Conservation (phyloP, 2,797 vertebrate genomes). For the Xerus rutilus region DNA sequence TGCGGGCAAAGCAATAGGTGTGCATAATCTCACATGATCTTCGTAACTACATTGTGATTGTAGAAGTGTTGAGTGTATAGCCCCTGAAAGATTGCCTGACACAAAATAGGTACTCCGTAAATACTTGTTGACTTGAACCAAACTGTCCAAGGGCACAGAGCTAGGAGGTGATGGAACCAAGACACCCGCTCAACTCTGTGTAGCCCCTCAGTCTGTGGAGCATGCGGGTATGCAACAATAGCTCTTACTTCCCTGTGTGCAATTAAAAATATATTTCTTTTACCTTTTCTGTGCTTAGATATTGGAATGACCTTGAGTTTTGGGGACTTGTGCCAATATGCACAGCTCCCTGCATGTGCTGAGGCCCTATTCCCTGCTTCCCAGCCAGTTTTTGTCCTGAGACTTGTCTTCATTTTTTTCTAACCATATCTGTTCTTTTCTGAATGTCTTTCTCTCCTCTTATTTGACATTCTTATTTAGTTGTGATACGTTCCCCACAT, state of each 20-base stretch:
- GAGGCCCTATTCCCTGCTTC: neutral
- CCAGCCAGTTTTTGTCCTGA: no score
- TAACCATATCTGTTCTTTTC: neutral
- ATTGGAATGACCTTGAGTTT: neutral
- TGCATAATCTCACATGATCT: neutral
- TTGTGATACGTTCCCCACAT: neutral
- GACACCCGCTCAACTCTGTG: accelerated
- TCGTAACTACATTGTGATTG: neutral
- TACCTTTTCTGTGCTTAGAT: neutral
- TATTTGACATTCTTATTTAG: neutral
- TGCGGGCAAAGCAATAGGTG: neutral
- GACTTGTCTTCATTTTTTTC: neutral
- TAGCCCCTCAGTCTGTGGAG: neutral
- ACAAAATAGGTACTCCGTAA: neutral
- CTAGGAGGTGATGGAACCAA: neutral
- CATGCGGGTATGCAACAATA: no score
- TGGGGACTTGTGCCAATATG: neutral
- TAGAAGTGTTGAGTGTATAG: neutral
- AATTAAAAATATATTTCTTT: neutral
- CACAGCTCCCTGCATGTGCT: no score
- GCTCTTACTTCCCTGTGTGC: neutral
- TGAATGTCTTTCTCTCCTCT: neutral
- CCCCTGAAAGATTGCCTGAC: neutral
- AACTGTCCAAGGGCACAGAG: neutral
- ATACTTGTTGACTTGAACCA: neutral